phyloP scores from a whole-genome alignment of 2,888 invertebrate species.

The Pammene aurita region DNA sequence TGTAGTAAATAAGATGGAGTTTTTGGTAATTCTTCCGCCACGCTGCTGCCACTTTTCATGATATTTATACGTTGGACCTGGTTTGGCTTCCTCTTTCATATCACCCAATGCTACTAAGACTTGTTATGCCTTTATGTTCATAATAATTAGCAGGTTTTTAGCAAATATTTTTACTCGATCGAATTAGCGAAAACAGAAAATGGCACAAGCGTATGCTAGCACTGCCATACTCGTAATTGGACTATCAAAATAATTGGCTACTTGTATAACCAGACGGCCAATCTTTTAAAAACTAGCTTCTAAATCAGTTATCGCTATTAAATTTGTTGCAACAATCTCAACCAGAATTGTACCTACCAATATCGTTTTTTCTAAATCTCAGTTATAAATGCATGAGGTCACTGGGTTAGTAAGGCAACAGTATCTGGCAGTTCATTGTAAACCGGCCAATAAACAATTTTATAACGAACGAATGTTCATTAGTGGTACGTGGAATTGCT shows the following conservation, averaged over 20 bases:
- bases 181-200: not conserved
- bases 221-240: conserved; percentile 20
- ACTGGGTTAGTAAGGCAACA: conserved; percentile 42
- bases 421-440: conserved; percentile 29
- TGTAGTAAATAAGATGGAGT: too few relatives aligned
- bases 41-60: too few relatives aligned
- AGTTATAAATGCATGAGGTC: conserved; percentile 41
- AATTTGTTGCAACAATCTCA: conserved; percentile 26
- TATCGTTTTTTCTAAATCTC: conserved; percentile 35
- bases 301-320: conserved; percentile 32
- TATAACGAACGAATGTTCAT: conserved; percentile 36
- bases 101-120: too few relatives aligned
- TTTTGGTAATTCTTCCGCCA: too few relatives aligned
- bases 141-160: too few relatives aligned
- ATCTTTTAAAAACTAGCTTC: conserved; percentile 31
- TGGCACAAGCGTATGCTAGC: not conserved
- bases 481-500: conserved; percentile 9
- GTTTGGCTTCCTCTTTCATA: too few relatives aligned
- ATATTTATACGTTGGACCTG: too few relatives aligned
- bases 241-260: conserved; percentile 32
- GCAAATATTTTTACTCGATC: too few relatives aligned
- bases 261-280: conserved; percentile 33
- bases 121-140: too few relatives aligned
- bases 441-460: conserved; percentile 36
- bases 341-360: conserved; percentile 1